Evolutionary conservation across 1,140 invertebrate species (phyloP).

Genomic region (Homarus americanus): DNA sequence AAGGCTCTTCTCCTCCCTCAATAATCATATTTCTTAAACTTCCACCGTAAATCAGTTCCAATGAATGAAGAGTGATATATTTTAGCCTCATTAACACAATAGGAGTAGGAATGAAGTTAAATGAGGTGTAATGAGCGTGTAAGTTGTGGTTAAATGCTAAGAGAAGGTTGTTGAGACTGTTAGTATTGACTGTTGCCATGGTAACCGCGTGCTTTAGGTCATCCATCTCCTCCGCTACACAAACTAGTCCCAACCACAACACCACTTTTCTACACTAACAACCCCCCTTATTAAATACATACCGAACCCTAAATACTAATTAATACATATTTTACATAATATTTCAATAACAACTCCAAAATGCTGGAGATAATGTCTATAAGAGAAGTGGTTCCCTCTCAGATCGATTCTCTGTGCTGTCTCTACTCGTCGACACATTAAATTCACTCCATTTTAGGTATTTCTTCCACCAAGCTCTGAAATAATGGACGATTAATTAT

Average conservation of each 20-base stretch:
- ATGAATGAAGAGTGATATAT: conserved; percentile 35
- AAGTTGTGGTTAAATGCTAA: neutral
- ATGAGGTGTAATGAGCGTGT: too few relatives aligned
- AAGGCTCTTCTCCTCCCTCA: neutral
- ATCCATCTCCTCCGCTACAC: conserved; percentile 34
- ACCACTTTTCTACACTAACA: neutral
- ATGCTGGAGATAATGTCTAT: neutral
- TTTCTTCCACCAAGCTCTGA: neutral
- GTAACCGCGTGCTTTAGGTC: conserved; percentile 63
- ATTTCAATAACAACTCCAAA: neutral
- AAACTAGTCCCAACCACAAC: conserved; percentile 50
- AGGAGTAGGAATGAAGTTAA: too few relatives aligned
- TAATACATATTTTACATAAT: neutral
- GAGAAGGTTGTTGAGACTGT: conserved; percentile 31
- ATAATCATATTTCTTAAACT: neutral
- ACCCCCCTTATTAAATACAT: neutral
- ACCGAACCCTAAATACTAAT: too few relatives aligned
- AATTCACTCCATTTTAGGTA: too few relatives aligned
- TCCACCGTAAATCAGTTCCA: neutral
- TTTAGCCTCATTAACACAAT: neutral
- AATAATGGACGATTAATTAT: neutral
- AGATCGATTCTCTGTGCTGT: neutral
- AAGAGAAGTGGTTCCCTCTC: neutral
- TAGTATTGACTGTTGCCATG: conserved; percentile 70
- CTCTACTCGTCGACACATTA: too few relatives aligned